Evolutionary conservation across 2,797 vertebrate species (phyloP).

Genomic region (Sorex maritimensis): DNA sequence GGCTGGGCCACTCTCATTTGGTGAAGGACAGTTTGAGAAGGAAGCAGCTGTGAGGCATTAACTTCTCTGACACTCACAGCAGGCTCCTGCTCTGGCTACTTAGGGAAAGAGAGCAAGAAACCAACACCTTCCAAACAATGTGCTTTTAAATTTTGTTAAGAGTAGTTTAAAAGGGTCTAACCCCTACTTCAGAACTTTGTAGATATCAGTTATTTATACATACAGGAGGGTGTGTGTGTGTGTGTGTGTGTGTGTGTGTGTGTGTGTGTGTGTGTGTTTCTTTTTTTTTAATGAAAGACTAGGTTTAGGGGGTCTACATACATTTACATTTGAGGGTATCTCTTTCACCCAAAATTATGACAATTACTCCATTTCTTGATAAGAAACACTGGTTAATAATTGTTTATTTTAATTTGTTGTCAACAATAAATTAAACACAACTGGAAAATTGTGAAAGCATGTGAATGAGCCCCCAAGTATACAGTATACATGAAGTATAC

Average conservation of each 20-base stretch:
- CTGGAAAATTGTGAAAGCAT: background rate
- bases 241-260: too few species aligned
- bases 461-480: background rate
- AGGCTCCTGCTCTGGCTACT: background rate
- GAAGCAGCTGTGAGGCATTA: background rate
- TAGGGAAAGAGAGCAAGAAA: background rate
- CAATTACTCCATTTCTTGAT: background rate
- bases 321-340: background rate
- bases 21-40: conserved; percentile 8
- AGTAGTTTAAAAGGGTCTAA: background rate
- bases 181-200: background rate
- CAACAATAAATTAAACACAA: background rate
- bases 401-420: background rate
- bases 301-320: background rate
- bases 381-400: background rate
- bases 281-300: background rate
- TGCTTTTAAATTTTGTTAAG: background rate
- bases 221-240: too few species aligned
- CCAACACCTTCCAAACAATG: background rate
- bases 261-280: too few species aligned
- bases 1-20: background rate
- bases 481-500: background rate
- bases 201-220: background rate
- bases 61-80: background rate
- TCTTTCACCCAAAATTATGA: background rate